phyloP scores from a whole-genome alignment of 2,113 vertebrate genomes.

The Carassius gibelio region DNA sequence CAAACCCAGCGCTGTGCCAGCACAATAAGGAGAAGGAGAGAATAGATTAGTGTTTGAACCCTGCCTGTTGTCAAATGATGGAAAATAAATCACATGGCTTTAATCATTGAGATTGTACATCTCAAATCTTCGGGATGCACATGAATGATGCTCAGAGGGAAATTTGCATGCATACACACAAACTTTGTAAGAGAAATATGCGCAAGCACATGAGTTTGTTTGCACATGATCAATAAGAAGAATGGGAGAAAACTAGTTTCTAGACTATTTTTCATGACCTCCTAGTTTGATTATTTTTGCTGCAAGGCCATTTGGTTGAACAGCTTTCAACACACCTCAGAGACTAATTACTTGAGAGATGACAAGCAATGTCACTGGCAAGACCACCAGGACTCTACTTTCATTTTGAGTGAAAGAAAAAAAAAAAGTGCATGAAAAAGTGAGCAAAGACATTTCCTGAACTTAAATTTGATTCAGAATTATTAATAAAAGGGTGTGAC shows the following conservation, averaged over 20 bases:
- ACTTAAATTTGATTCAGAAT: slow-evolving; percentile 52
- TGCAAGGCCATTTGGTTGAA: slow-evolving; percentile 68
- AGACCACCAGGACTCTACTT: slow-evolving; percentile 46
- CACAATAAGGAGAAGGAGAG: slow-evolving; percentile 34
- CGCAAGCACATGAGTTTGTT: slow-evolving; percentile 39
- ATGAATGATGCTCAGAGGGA: slow-evolving; percentile 23
- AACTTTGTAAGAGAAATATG: background rate
- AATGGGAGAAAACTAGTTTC: background rate
- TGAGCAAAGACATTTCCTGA: background rate
- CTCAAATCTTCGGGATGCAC: slow-evolving; percentile 29
- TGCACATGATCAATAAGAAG: background rate
- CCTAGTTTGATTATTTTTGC: slow-evolving; percentile 54
- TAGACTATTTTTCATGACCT: slow-evolving; percentile 44
- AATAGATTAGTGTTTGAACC: slow-evolving; percentile 31
- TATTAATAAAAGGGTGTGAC: slow-evolving; percentile 61
- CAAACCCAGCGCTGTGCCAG: slow-evolving; percentile 53
- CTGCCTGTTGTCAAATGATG: slow-evolving; percentile 33
- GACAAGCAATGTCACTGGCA: slow-evolving; percentile 68
- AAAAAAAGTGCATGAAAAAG: background rate
- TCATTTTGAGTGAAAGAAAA: slow-evolving; percentile 48
- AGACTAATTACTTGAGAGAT: slow-evolving; percentile 66
- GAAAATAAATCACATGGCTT: slow-evolving; percentile 36
- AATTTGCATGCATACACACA: slow-evolving; percentile 27
- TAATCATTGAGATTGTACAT: slow-evolving; percentile 30
- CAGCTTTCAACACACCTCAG: slow-evolving; percentile 78